Conservation (phyloP, 1,140 invertebrate genomes). For the Tachypleus tridentatus region DNA sequence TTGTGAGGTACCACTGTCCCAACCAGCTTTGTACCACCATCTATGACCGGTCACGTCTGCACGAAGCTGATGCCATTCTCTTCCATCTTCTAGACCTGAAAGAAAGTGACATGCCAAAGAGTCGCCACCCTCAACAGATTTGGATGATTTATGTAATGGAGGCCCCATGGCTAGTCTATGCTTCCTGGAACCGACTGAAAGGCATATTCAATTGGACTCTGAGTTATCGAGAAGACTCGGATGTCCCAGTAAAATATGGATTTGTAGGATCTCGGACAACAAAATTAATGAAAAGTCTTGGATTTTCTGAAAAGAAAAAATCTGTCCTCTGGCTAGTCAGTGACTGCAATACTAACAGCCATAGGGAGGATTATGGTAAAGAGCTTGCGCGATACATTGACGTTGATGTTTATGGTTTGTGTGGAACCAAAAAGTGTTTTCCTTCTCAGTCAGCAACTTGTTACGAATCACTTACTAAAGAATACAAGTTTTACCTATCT, state of each 20-base stretch:
- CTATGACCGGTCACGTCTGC: conserved; percentile 5
- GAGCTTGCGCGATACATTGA: conserved; percentile 27
- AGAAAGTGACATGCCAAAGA: conserved; percentile 7
- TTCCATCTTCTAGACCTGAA: conserved; percentile 22
- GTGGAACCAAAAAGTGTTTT: conserved; percentile 25
- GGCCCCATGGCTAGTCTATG: conserved; percentile 3
- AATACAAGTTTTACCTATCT: conserved; percentile 59
- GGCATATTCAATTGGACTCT: conserved; percentile 39
- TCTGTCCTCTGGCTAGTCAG: conserved; percentile 35
- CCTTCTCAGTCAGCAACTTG: conserved; percentile 41
- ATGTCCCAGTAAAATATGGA: conserved; percentile 30
- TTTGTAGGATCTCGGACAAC: conserved; percentile 15
- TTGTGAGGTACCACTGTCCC: conserved; percentile 12
- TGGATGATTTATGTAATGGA: conserved; percentile 24
- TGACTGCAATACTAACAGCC: conserved; percentile 21
- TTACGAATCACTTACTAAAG: conserved; percentile 32
- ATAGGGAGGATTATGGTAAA: conserved; percentile 22
- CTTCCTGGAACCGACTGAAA: conserved; percentile 4
- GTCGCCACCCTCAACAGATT: neutral
- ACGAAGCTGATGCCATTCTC: conserved; percentile 21
- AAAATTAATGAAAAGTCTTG: neutral
- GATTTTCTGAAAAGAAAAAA: conserved; percentile 20
- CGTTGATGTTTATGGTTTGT: conserved; percentile 30
- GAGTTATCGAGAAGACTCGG: conserved; percentile 36
- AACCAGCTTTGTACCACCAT: conserved; percentile 12